These are phyloP conservation scores for Pseudomyrmex gracilis DNA, from an alignment of 1,140 invertebrate species.

Conservation along the genomic window DNA sequence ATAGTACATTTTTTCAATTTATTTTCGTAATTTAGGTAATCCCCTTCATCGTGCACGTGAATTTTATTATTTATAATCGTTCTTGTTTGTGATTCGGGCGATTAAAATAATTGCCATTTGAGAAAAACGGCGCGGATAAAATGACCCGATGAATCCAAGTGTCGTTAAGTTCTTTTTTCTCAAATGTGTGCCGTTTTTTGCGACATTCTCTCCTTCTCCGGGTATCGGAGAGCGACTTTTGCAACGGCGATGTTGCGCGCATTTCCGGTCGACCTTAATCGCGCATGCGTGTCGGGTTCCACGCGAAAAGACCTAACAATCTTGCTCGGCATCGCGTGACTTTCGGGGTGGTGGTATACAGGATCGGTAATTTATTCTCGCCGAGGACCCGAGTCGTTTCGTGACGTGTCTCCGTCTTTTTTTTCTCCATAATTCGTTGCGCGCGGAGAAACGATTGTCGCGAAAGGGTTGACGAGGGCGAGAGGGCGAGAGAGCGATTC, in stretches of 20 bases:
- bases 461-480: conserved; percentile 21
- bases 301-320: conserved; percentile 42
- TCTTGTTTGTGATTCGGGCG: no score
- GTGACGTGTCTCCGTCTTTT: conserved; percentile 39
- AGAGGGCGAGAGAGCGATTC: background rate
- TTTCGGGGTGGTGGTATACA: conserved; percentile 33
- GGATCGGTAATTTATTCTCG: conserved; percentile 63
- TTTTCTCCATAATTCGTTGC: conserved; percentile 53
- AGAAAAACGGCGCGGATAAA: no score
- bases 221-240: conserved; percentile 26
- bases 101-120: no score
- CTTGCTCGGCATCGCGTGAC: conserved; percentile 52
- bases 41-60: no score
- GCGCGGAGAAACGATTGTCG: conserved; percentile 35
- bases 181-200: background rate
- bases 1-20: no score
- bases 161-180: background rate
- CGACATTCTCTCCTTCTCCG: background rate
- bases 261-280: conserved; percentile 59
- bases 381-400: conserved; percentile 27
- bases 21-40: no score
- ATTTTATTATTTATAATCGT: no score
- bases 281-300: conserved; percentile 53
- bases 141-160: no score
- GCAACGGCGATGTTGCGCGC: background rate